These are phyloP conservation scores for Tiaroga cobitis DNA, from an alignment of 2,797 vertebrate genomes.

Conservation along the genomic window DNA sequence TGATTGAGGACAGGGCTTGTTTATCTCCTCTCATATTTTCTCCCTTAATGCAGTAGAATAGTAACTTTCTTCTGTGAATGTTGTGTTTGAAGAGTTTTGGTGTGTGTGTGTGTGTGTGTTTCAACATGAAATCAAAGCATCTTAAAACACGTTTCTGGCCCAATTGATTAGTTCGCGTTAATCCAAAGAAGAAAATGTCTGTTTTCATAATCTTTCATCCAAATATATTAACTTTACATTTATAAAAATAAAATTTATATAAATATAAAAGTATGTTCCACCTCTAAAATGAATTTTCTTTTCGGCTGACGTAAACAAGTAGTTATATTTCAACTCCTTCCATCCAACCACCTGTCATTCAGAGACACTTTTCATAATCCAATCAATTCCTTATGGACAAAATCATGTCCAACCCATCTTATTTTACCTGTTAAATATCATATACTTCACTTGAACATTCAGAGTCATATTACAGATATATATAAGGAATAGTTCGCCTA, in stretches of 20 bases:
- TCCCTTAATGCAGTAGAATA: background rate
- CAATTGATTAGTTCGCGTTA: background rate
- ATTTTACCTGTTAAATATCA: background rate
- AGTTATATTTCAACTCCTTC: background rate
- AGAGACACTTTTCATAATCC: background rate
- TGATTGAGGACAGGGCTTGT: background rate
- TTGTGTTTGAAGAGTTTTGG: background rate
- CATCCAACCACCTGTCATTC: background rate
- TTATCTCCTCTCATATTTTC: constrained; percentile 11
- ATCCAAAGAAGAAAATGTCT: background rate
- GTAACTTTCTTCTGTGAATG: background rate
- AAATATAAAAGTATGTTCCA: background rate
- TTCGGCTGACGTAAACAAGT: background rate
- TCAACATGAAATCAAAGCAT: background rate
- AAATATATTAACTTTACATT: background rate
- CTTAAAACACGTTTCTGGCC: background rate
- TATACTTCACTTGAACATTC: background rate
- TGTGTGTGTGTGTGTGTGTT: background rate
- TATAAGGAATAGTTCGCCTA: background rate
- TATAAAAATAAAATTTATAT: too few relatives aligned
- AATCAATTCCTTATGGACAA: background rate
- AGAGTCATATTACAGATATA: background rate
- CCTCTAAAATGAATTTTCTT: background rate
- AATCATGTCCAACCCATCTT: background rate
- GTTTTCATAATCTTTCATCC: background rate